Evolutionary conservation across 2,888 invertebrate genomes (phyloP), one percentile per base, ranked within the genome.

Genomic region (Thumatha senex): DNA sequence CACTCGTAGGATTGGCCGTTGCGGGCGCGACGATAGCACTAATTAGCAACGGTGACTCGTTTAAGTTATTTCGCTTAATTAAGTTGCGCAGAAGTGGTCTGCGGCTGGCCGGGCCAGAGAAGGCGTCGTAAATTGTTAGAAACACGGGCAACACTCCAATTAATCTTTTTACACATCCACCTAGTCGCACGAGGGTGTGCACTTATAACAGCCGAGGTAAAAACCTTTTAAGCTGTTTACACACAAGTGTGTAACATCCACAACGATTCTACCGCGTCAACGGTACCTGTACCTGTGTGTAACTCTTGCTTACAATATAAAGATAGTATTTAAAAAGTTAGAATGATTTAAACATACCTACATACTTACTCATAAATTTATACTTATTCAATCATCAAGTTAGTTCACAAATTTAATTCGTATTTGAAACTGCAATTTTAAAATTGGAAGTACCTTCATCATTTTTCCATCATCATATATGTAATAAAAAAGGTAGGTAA

Each of bases 1-100:
- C 84, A 79, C 84, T 86, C 82, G 82, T 80, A 78, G 88, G 88
- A 89, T 90, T 90, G 90, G 89, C 88, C 77, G 67, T 62, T 65
- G 72, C 81, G 68, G 67, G 63, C 67, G 72, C 80, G 67, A 79
- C 87, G 82, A 90, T 89, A 85, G 84, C 82, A 76, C 90, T 90
- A 91, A 91, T 91, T 91, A 91, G 90, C 82, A 82, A 84, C 87
- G 84, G 86, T 86, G 83, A 85, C 86, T 88, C 89, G 86, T 84
- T 90, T 89, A 89, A 89, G 83, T 89, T 89, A 89, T 90, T 90
- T 89, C 84, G 89, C 91, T 89, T 90, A 91, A 91, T 91, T 91
- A 91, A 89, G 90, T 89, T 78, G 85, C 78, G 80, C 87, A 86
- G 82, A 87, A 91, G 90, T 90, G 90, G 89, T 89, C 89, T 89